Percentiles rank a stretch among this genome's conserved stretches.
phyloP scores from a whole-genome alignment of 1,140 invertebrate species.

The Trigoniulus corallinus region DNA sequence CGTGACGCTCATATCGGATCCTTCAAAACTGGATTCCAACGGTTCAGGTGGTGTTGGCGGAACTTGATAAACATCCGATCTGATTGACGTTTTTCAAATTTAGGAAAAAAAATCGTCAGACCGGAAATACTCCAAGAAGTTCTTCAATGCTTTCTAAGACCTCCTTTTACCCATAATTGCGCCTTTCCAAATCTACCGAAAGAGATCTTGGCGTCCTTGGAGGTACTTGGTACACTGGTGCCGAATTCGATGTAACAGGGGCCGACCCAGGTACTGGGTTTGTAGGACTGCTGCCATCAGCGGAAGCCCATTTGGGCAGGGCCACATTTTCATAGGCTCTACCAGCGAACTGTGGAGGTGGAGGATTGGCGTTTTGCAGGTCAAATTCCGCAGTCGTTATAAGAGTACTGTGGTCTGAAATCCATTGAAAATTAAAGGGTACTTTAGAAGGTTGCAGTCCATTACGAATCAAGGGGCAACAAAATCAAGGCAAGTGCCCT shows the following conservation, averaged over 20 bases:
- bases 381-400: neutral
- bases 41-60: conserved; percentile 8
- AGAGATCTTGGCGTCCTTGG: neutral
- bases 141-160: too few relatives aligned
- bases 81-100: neutral
- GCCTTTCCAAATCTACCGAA: neutral
- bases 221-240: neutral
- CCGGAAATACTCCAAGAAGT: too few relatives aligned
- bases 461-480: conserved; percentile 1
- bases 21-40: conserved; percentile 13
- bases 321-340: conserved; percentile 13
- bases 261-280: neutral
- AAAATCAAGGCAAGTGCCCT: conserved; percentile 11
- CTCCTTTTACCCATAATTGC: neutral
- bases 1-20: conserved; percentile 11
- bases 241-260: neutral
- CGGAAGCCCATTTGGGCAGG: conserved; percentile 4
- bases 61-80: conserved; percentile 5
- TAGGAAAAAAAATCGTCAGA: too few relatives aligned
- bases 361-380: conserved; percentile 9
- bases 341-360: conserved; percentile 9
- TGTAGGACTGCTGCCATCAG: neutral
- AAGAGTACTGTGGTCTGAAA: neutral
- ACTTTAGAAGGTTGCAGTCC: conserved; percentile 8
- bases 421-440: conserved; percentile 10